phyloP scores from a whole-genome alignment of 2,888 invertebrate genomes.

The Dryomyza anilis region DNA sequence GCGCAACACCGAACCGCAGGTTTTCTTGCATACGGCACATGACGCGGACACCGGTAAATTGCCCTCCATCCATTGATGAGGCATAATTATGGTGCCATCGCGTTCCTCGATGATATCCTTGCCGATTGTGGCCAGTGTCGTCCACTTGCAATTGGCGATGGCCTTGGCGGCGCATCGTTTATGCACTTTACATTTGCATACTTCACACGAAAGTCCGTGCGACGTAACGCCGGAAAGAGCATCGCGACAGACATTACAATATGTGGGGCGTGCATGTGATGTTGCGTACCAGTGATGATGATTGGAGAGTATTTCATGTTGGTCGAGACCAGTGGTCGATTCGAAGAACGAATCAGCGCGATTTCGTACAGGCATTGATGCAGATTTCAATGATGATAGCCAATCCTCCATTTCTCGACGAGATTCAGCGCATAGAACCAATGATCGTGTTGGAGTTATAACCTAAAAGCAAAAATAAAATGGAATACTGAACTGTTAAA shows the following conservation, averaged over 20 bases:
- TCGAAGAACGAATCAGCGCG: conserved; percentile 63
- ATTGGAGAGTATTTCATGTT: conserved; percentile 72
- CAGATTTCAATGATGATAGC: conserved; percentile 81
- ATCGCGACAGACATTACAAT: conserved; percentile 96
- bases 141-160: conserved; percentile 97
- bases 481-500: background rate
- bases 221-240: conserved; percentile 92
- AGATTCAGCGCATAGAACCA: conserved; percentile 79
- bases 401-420: conserved; percentile 92
- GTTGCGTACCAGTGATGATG: conserved; percentile 87
- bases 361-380: conserved; percentile 62
- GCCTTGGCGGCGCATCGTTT: conserved; percentile 93
- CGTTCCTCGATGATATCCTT: conserved; percentile 91
- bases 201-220: conserved; percentile 94
- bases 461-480: conserved; percentile 36
- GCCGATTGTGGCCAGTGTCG: conserved; percentile 92
- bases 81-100: conserved; percentile 91
- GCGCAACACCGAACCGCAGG: conserved; percentile 93
- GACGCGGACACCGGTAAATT: conserved; percentile 94
- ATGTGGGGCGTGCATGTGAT: conserved; percentile 92
- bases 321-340: conserved; percentile 56
- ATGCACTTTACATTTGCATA: conserved; percentile 97
- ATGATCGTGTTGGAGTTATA: conserved; percentile 77
- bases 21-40: conserved; percentile 92
- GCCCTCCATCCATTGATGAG: conserved; percentile 98